A percentile compares a stretch with the other conserved stretches of the same genome.
Conservation (phyloP, 2,888 invertebrate species). For the Cerastoderma edule region DNA sequence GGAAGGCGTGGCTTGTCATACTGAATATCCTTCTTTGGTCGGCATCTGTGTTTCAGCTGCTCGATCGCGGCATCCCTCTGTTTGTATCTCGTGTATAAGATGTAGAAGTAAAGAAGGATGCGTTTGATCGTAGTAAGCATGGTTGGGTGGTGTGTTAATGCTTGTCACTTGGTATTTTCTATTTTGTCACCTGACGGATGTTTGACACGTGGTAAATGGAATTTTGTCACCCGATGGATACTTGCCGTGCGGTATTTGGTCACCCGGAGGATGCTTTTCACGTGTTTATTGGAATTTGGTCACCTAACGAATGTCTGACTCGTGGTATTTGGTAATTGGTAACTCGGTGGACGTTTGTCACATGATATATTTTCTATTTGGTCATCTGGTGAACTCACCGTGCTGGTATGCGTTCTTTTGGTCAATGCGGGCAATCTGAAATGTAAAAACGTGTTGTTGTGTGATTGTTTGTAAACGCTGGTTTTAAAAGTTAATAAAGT, state of each 20-base stretch:
- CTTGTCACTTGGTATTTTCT: neutral
- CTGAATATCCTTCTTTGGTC: neutral
- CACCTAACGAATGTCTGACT: no score
- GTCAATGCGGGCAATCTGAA: no score
- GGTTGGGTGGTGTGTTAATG: neutral
- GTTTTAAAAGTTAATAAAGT: no score
- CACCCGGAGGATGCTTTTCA: neutral
- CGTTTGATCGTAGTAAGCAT: conserved; percentile 1
- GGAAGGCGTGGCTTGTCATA: neutral
- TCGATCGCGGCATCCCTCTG: neutral
- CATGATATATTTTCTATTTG: no score
- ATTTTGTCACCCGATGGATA: neutral
- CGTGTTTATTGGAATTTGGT: neutral
- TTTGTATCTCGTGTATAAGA: neutral
- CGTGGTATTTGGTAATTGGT: no score
- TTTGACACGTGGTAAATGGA: neutral
- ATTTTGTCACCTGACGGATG: neutral
- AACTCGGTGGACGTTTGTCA: no score
- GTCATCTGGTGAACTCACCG: no score
- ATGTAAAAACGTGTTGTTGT: no score
- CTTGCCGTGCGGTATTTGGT: neutral
- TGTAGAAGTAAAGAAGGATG: neutral
- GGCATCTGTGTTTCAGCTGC: neutral
- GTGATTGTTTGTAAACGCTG: no score
- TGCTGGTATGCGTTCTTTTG: no score